Conservation (phyloP, 2,888 invertebrate species). For the Apocheima hispidaria region DNA sequence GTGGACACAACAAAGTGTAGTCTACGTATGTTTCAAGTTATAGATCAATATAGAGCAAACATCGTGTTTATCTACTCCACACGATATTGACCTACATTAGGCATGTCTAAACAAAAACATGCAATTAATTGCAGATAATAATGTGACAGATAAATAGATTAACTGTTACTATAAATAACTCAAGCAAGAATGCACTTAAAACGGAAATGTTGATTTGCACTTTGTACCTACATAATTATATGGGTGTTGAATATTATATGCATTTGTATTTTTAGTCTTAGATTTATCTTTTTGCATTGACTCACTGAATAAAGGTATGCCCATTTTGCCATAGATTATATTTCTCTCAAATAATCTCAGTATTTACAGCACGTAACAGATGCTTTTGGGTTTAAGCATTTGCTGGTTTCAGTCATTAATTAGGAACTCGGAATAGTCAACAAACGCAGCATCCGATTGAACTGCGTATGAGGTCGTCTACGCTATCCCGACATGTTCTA, state of each 20-base stretch:
- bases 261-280: background rate
- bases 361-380: too few species aligned
- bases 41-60: conserved; percentile 16
- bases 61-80: conserved; percentile 22
- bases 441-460: background rate
- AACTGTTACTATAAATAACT: conserved; percentile 26
- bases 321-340: background rate
- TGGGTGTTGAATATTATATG: conserved; percentile 8
- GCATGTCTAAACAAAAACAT: conserved; percentile 29
- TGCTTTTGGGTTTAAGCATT: too few species aligned
- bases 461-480: background rate
- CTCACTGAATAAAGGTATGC: background rate
- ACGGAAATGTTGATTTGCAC: background rate
- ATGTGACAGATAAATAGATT: background rate
- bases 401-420: too few species aligned
- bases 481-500: background rate
- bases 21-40: conserved; percentile 4
- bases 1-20: conserved; percentile 10
- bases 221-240: background rate
- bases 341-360: too few species aligned
- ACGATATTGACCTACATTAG: conserved; percentile 25
- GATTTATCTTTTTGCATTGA: background rate
- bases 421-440: too few species aligned
- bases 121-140: conserved; percentile 22
- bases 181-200: conserved; percentile 22